These are phyloP conservation scores for Martes martes DNA, from an alignment of 2,113 vertebrate species.

Conservation along the genomic window DNA sequence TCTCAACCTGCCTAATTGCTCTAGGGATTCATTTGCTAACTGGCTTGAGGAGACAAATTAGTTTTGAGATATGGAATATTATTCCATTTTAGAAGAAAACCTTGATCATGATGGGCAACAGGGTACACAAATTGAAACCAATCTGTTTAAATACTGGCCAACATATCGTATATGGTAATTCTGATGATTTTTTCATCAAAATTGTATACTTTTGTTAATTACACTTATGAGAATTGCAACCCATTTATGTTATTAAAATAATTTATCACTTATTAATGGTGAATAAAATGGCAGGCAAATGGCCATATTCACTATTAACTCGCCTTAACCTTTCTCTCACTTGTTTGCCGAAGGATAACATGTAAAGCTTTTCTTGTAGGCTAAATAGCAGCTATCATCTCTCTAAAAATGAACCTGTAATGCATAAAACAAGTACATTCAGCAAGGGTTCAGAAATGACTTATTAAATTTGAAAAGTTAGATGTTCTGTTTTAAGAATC, in stretches of 20 bases:
- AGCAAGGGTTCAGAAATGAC: background rate
- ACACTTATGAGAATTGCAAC: background rate
- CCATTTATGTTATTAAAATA: conserved; percentile 37
- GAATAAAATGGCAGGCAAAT: background rate
- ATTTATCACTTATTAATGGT: conserved; percentile 11
- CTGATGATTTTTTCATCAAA: background rate
- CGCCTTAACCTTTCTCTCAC: background rate
- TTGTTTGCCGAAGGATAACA: background rate
- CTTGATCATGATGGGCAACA: background rate
- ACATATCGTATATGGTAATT: background rate
- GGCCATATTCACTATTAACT: background rate
- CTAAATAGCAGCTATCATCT: background rate
- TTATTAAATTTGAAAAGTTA: background rate
- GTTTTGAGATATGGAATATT: background rate
- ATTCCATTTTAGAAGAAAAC: background rate
- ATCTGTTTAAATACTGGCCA: background rate
- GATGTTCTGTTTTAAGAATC: background rate
- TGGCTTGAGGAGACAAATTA: conserved; percentile 2
- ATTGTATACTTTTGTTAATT: conserved; percentile 15
- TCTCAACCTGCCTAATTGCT: conserved; percentile 7
- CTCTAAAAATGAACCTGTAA: background rate
- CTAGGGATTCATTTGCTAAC: conserved; percentile 23
- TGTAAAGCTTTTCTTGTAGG: background rate
- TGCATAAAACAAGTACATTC: background rate
- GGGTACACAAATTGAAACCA: background rate